Conservation (phyloP, 2,888 invertebrate genomes). For the Apocheima hispidaria region DNA sequence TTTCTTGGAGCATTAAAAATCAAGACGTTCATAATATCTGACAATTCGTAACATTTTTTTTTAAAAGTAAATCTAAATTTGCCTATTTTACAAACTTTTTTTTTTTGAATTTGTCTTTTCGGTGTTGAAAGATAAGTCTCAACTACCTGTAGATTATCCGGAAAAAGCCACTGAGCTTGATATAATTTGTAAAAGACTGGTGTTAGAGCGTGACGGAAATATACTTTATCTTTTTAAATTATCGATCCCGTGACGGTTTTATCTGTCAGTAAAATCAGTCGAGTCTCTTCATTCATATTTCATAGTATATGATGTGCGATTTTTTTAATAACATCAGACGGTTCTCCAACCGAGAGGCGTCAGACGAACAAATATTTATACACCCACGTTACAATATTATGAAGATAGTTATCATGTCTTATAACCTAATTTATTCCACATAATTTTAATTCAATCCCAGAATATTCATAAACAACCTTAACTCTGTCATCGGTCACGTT, state of each 20-base stretch:
- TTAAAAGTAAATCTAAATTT: no score
- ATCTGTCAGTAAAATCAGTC: constrained; percentile 32
- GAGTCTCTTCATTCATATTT: constrained; percentile 38
- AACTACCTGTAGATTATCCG: neutral
- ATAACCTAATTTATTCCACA: constrained; percentile 71
- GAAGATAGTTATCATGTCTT: constrained; percentile 66
- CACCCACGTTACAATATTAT: constrained; percentile 64
- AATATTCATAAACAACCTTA: constrained; percentile 79
- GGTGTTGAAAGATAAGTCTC: neutral
- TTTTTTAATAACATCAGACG: constrained; percentile 51
- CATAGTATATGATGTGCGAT: constrained; percentile 38
- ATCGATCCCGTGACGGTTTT: constrained; percentile 30
- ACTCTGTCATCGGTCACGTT: constrained; percentile 81
- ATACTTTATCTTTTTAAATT: constrained; percentile 21
- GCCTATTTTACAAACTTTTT: no score
- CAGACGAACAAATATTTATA: constrained; percentile 56
- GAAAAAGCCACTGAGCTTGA: neutral
- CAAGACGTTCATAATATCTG: no score
- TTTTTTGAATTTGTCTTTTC: no score
- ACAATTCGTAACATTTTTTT: no score
- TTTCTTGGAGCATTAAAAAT: no score
- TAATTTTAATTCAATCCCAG: constrained; percentile 72
- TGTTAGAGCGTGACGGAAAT: constrained; percentile 14
- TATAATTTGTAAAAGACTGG: neutral
- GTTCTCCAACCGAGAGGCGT: constrained; percentile 52